Base-by-base conservation (phyloP, 64 coral and sea anemone genomes). In the Stichodactyla mertensii region DNA sequence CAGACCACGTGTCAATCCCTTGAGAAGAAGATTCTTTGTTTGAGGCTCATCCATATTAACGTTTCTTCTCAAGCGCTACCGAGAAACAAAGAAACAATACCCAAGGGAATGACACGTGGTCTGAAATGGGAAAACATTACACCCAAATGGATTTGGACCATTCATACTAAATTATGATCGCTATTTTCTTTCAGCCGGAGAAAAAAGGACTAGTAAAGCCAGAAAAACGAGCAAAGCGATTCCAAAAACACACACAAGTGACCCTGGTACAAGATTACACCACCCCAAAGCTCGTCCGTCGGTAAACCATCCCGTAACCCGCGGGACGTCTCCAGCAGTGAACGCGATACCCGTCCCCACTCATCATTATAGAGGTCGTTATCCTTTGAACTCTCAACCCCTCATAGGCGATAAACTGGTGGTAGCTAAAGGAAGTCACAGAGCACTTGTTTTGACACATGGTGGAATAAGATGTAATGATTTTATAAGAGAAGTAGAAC, bases 381-480 rank as follows among this genome's bases (percentile, higher is more conserved):
- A 81, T 81, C 78, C 78, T 19, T 51, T 19, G 78, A 92, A 92
- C 60, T 77, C 89, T 77, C 71, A 89, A 19, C 94, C 94, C 16
- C 28, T 90, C 19, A 85, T 92, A 0, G 71, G 52, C 78, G 88
- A 93, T 57, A 89, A 95, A 31, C 88, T 92, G 28, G 94, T 97
- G 15, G 4, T 96, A 6, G 94, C 94, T 9, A 77, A 96, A 86
- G 94, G 94, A 4, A 92, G 91, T 55, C 94, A 96, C 6, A 87
- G 94, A 57, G 52, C 91, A n/a, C 31, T 97, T 4, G 74, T 97
- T 4, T 53, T 97, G 51, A 97, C 94, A 26, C 94, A 97, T 4
- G 94, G 94, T 4, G 94, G 94, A 24, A 88, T 87, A 4, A 90
- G 91, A 64, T 86, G 88, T 59, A 97, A 97, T 90, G 88, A 97